Evolutionary conservation across 2,888 invertebrate species (phyloP).

Genomic region (Acleris emargana): DNA sequence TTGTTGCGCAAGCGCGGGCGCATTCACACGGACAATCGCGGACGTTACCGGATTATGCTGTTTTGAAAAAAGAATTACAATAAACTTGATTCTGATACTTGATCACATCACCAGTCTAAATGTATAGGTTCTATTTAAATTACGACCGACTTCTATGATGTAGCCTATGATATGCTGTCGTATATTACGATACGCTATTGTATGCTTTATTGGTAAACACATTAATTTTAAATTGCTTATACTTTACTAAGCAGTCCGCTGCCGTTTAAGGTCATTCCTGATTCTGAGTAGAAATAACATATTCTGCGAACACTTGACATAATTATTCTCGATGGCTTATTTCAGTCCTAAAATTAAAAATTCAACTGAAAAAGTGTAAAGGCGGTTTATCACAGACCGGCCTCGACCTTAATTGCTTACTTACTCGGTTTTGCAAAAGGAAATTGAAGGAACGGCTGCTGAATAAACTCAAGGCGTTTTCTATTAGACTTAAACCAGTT

Average conservation of each 20-base stretch:
- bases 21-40: constrained; percentile 7
- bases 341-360: constrained; percentile 10
- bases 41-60: constrained; percentile 14
- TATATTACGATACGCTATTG: no score
- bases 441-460: constrained; percentile 18
- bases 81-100: neutral
- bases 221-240: no score
- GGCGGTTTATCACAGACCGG: constrained; percentile 39
- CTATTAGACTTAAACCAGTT: constrained; percentile 26
- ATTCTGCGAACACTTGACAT: no score
- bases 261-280: no score
- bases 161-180: no score
- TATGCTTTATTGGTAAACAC: no score
- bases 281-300: no score
- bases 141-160: no score
- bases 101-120: no score
- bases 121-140: no score
- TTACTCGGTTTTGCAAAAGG: constrained; percentile 23
- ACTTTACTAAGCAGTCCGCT: no score
- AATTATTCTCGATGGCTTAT: no score
- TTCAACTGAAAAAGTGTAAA: constrained; percentile 4
- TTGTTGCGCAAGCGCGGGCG: constrained; percentile 32
- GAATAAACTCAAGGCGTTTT: constrained; percentile 27
- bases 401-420: constrained; percentile 45
- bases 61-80: constrained; percentile 4